A percentile compares a stretch with the other conserved stretches of the same genome.
These are phyloP conservation scores for Sepioteuthis lessoniana DNA, from an alignment of 2,888 invertebrate species.

Conservation along the genomic window DNA sequence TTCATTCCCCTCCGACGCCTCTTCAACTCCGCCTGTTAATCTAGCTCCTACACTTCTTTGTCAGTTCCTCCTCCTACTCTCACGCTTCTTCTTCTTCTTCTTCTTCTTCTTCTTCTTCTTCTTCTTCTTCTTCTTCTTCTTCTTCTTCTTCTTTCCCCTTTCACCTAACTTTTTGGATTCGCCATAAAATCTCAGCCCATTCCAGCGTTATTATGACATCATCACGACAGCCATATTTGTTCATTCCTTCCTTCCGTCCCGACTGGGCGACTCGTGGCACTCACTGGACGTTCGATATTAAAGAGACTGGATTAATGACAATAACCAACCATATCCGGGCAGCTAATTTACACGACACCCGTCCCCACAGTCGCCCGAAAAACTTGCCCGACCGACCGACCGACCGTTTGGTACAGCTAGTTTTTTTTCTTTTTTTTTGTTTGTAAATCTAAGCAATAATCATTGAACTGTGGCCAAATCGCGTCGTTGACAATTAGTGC, in stretches of 20 bases:
- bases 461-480: background rate
- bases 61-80: background rate
- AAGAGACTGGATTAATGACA: background rate
- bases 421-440: background rate
- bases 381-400: background rate
- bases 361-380: background rate
- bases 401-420: background rate
- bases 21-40: background rate
- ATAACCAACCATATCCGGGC: background rate
- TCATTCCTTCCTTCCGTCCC: background rate
- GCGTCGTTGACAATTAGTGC: background rate
- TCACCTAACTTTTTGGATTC: background rate
- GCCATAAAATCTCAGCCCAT: background rate
- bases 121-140: too few relatives aligned
- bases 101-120: background rate
- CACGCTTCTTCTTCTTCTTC: background rate
- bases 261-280: background rate
- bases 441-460: conserved; percentile 14
- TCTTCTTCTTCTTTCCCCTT: background rate
- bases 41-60: background rate
- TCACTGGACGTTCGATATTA: background rate
- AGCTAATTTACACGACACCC: background rate
- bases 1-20: background rate
- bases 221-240: background rate
- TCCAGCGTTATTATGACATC: background rate